Evolutionary conservation across 2,888 invertebrate species (phyloP).

Genomic region (Drosophila kokeensis): DNA sequence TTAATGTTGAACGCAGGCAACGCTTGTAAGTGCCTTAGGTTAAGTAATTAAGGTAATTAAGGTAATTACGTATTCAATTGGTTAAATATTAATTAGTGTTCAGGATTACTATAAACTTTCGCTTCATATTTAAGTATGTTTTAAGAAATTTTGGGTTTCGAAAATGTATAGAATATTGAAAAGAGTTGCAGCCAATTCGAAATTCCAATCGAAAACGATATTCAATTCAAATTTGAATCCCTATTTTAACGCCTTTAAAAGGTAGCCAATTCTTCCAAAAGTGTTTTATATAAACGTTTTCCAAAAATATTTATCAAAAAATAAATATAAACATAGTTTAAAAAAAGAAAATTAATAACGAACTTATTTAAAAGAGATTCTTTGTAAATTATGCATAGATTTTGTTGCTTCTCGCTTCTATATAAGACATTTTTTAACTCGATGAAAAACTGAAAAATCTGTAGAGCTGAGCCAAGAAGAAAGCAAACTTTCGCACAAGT

Average conservation of each 20-base stretch:
- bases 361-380: neutral
- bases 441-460: neutral
- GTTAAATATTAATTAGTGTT: neutral
- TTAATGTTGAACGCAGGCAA: neutral
- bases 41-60: neutral
- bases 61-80: neutral
- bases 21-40: neutral
- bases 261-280: rapidly evolving
- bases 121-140: neutral
- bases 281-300: neutral
- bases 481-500: neutral
- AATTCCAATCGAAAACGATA: neutral
- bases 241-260: neutral
- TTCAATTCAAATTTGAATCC: neutral
- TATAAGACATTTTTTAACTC: neutral
- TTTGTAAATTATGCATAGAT: neutral
- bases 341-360: neutral
- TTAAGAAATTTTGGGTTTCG: neutral
- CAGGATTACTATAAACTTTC: neutral
- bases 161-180: neutral
- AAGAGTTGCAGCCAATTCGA: rapidly evolving
- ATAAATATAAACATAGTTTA: neutral
- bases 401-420: neutral
- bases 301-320: neutral
- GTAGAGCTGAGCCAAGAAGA: neutral